Base-by-base conservation (phyloP, 2,888 invertebrate species). In the Micoletzkya japonica region DNA sequence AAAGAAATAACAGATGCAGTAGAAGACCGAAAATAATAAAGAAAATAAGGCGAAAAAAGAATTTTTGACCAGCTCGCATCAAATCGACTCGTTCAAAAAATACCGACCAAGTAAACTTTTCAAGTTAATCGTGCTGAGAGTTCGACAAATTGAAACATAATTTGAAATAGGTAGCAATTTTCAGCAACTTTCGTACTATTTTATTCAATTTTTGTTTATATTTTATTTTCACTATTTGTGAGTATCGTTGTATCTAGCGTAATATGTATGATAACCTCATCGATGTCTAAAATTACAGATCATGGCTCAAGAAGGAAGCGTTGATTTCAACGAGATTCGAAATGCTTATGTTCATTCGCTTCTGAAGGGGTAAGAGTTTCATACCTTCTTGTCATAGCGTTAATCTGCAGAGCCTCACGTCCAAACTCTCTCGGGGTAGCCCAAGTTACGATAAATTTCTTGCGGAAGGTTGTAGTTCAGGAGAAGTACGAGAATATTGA, bases 401-500 rank as follows among this genome's bases (percentile, higher is more conserved):
- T 17, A 60, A 4, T 26, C 2, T 63, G 32, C n/a, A 63, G 63
- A 3, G 30, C 49, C 26, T 24, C 32, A 24, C 63, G 64, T 26
- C 36, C 36, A 32, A 54, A 54, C 37, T 66, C 64, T 14, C 28
- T 54, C 20, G 44, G 36, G 20, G 44, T 66, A 4, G 64, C 64
- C 36, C 52, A 66, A 32, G 64, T 54, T 32, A 54, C 54, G 20
- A 32, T 66, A 17, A 66, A 54, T 37, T 66, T 10, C 37, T 54
- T 66, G 4, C 24, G 64, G 20, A 66, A 36, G 54, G 54, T 66
- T 24, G 50, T 66, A n/a, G 64, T 54, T 37, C 37, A 34, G 30
- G 64, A 66, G 37, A 66, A 66, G 32, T 66, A 66, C 26, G 64
- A 66, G 34, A 66, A 66, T n/a, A 66, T 66, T 26, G 64, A 66